phyloP scores from a whole-genome alignment of 1,140 invertebrate species.

The Geopemphigus sp. region DNA sequence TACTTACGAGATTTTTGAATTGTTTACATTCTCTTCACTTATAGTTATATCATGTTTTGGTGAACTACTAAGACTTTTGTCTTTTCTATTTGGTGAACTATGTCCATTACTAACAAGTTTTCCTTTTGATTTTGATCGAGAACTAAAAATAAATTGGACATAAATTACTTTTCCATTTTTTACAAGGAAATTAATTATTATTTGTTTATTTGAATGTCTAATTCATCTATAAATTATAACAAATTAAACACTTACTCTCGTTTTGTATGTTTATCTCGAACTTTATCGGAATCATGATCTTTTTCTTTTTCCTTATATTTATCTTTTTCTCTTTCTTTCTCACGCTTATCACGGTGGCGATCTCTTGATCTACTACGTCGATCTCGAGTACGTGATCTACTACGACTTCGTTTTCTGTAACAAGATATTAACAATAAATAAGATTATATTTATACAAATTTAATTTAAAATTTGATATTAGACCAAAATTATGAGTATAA shows the following conservation, averaged over 20 bases:
- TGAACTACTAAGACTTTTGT: constrained; percentile 21
- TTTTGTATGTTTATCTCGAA: constrained; percentile 53
- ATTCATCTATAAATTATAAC: background rate
- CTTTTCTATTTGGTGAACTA: constrained; percentile 18
- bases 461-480: too few relatives aligned
- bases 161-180: too few relatives aligned
- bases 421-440: too few relatives aligned
- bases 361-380: constrained; percentile 54
- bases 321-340: constrained; percentile 54
- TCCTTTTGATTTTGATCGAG: constrained; percentile 39
- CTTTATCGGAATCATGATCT: constrained; percentile 52
- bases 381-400: constrained; percentile 53
- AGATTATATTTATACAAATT: too few relatives aligned
- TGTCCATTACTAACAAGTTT: constrained; percentile 44
- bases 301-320: constrained; percentile 31
- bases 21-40: background rate
- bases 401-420: constrained; percentile 57
- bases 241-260: constrained; percentile 42
- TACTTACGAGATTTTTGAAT: constrained; percentile 27
- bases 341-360: constrained; percentile 55
- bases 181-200: too few relatives aligned
- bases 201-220: too few relatives aligned
- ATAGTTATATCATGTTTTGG: constrained; percentile 20
- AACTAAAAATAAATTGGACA: background rate
- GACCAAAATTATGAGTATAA: too few relatives aligned